Conservation (phyloP, 1,140 invertebrate genomes). For the Procambarus virginalis region DNA sequence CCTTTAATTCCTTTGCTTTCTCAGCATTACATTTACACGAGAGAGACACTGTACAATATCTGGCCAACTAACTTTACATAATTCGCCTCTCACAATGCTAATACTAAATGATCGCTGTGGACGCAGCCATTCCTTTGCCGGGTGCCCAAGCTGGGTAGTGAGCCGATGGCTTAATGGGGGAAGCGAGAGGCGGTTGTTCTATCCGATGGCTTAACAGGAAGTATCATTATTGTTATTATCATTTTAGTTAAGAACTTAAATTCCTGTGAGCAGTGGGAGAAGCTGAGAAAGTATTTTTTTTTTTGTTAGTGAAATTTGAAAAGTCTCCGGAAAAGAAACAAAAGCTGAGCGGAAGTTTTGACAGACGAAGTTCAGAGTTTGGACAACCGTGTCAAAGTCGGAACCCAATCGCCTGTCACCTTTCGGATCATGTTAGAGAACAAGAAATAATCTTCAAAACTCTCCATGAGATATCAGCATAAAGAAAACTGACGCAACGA, state of each 20-base stretch:
- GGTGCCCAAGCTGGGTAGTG: not conserved
- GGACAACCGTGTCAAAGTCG: not conserved
- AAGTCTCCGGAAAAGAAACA: not conserved
- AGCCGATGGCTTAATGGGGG: not conserved
- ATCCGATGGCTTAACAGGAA: too few relatives aligned
- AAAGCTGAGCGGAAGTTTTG: not conserved
- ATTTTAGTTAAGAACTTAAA: too few relatives aligned
- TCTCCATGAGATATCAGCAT: too few relatives aligned
- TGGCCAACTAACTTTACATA: slow-evolving; percentile 9
- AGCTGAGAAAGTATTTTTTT: too few relatives aligned
- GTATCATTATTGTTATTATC: too few relatives aligned
- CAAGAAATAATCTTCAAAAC: not conserved
- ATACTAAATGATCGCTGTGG: not conserved
- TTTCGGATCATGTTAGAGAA: not conserved
- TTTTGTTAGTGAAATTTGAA: too few relatives aligned
- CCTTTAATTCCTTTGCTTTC: too few relatives aligned
- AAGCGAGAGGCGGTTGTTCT: too few relatives aligned
- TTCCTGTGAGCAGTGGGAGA: too few relatives aligned
- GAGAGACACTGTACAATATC: not conserved
- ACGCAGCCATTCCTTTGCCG: not conserved
- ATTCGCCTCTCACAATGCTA: slow-evolving; percentile 4
- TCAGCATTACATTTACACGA: too few relatives aligned
- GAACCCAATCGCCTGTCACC: not conserved
- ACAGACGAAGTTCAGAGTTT: not conserved
- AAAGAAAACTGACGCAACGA: too few relatives aligned